Base-by-base conservation (phyloP, 1,140 invertebrate genomes). In the Zaprionus capensis region DNA sequence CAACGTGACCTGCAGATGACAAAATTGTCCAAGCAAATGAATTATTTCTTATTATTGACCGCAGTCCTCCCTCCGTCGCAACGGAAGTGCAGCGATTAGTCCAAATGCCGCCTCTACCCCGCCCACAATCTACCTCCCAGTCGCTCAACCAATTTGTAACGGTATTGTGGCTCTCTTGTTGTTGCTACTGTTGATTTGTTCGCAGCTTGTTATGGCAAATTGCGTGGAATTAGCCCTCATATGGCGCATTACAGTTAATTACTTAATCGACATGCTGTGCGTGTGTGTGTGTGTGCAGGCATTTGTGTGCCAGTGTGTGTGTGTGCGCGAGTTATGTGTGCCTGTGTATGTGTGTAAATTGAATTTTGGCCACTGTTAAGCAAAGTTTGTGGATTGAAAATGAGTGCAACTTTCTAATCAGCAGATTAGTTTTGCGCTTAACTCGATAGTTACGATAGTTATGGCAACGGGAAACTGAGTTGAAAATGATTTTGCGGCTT, bases 31-130 rank as follows among this genome's bases (percentile, higher is more conserved):
- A 59, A 51, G 70, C 64, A 67, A 72, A 67, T 72, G 53, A 72
- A 72, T 72, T 72, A 72, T 72, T 72, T 72, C 70, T 72, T 66
- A 66, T 58, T 72, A 72, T 72, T 58, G 70, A 67, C 53, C 70
- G 24, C 36, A 56, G 38, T 4, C 7, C 38, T 9, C n/a, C 31
- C 31, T 34, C 9, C 9, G 31, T 34, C 36, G 64, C 28, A 66
- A 57, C 64, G 70, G 70, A 72, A 67, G 28, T 67, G 34, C 63
- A 66, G 22, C 64, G 64, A 56, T 66, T 66, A 67, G 51, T 56
- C 53, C 53, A 26, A 62, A 28, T 15, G 17, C 36, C 1, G 2
- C 51, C 11, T 31, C 12, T 5, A 17, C 44, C 0, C 22, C 7
- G 1, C 41, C 15, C 67, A 14, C 26, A 15, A 15, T 11, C 14